Base-by-base conservation (phyloP, 2,888 invertebrate species). In the Agrochola macilenta region DNA sequence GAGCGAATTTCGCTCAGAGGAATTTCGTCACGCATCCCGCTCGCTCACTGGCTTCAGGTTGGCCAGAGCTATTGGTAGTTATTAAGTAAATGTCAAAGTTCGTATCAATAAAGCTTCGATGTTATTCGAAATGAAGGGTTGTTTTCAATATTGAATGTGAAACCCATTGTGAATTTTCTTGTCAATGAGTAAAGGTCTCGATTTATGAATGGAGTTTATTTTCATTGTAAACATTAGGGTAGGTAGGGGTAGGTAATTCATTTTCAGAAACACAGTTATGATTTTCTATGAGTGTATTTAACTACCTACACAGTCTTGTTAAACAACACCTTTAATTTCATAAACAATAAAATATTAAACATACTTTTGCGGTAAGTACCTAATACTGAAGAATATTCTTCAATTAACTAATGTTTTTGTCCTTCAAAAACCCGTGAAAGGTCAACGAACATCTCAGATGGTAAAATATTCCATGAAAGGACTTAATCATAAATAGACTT, bases 181-280 rank as follows among this genome's bases (percentile, higher is more conserved):
- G 8, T 61, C 71, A 71, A 69, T 76, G 35, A 84, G 49, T 12
- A 63, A 65, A 64, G 57, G 12, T 49, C 26, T 4, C 5, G 26
- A 69, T 76, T 84, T 69, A 61, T 84, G 61, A 83, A 84, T 76
- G 70, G 49, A 66, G n/a, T 54, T 74, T 61, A 30, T 74, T 83
- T 74, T 74, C 30, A 61, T 49, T 79, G 39, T 65, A 39, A 69
- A 69, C 60, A 49, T 54, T 30, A 17, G 12, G 12, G 46, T 46
- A 46, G 43, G 43, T 43, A 46, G 20, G 26, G n/a, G 39, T 54
- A 58, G 17, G 39, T 65, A 58, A 78, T 78, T 70, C 17, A n/a
- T 60, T 63, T 46, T 52, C 39, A 12, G 49, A 54, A 66, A 52
- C 14, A 81, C n/a, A 14, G 12, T 26, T 23, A 60, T 61, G 14